Evolutionary conservation across 2,797 vertebrate genomes (phyloP), one percentile per base, ranked within the genome.

Genomic region (Spondyliosoma cantharus): DNA sequence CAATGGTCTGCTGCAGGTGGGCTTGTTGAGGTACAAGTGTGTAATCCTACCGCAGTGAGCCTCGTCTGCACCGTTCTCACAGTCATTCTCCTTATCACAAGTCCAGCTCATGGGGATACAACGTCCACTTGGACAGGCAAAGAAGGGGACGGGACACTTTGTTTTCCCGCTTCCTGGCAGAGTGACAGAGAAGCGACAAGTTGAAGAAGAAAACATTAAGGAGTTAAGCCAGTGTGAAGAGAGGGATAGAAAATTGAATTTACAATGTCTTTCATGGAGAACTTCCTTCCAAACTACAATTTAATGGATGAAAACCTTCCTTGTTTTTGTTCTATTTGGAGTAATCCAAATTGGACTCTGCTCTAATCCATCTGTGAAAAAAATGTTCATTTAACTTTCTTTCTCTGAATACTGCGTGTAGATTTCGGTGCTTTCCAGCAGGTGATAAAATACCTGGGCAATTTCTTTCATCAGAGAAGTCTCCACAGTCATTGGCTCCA

Each of bases 81-180:
- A 99, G 94, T 99, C 98, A 0, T 96, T 95, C 89, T 99, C 98
- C 81, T 97, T 98, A 90, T 99, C 98, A 0, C 98, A 99, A 0
- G 97, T 98, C 98, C 98, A 99, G 84, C 96, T 97, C 96, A 96
- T 96, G 22, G 98, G 98, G 86, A 99, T 99, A 87, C 98, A 99
- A 27, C 96, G 97, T 15, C 97, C 97, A 0, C 96, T 98, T 48
- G 96, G 97, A 93, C 97, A 99, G 75, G 95, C 94, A 78, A 98
- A 99, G 95, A 96, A 97, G 85, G 96, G 85, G 0, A 86, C 66
- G 0, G 87, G 87, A 78, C 95, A 95, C 95, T 94, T 98, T 92
- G 95, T 95, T 95, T 95, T 98, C 27, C 85, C 85, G 2, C 96
- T 93, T 91, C 94, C 92, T 96, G 90, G 91, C 90, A 95, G 89